Percentiles rank a stretch among this genome's conserved stretches.
Evolutionary conservation across 2,888 invertebrate species (phyloP).

Genomic region (Lagria hirta): DNA sequence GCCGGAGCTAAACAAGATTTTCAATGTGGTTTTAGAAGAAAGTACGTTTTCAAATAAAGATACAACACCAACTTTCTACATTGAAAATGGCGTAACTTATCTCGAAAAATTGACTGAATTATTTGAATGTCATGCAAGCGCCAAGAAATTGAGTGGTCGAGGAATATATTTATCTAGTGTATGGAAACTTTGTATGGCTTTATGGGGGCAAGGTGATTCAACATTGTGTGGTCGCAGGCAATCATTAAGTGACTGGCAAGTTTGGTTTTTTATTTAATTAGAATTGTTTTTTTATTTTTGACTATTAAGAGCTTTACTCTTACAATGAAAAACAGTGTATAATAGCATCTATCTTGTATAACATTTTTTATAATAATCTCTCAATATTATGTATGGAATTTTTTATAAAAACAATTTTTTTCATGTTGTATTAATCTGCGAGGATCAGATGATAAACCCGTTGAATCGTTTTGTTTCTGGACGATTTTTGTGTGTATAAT

Average conservation of each 20-base stretch:
- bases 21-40: constrained; percentile 39
- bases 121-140: constrained; percentile 35
- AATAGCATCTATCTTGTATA: too few relatives aligned
- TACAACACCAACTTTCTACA: constrained; percentile 42
- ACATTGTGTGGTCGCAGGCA: constrained; percentile 47
- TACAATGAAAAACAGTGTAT: too few relatives aligned
- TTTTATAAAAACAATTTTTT: too few relatives aligned
- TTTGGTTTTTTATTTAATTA: too few relatives aligned
- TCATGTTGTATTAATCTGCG: too few relatives aligned
- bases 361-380: too few relatives aligned
- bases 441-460: too few relatives aligned
- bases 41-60: constrained; percentile 31
- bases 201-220: constrained; percentile 80
- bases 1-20: constrained; percentile 32
- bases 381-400: too few relatives aligned
- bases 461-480: too few relatives aligned
- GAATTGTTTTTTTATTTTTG: too few relatives aligned
- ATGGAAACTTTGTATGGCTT: constrained; percentile 76
- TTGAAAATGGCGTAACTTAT: constrained; percentile 33
- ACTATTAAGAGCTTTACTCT: too few relatives aligned
- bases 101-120: constrained; percentile 37
- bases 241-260: constrained; percentile 40
- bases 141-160: constrained; percentile 34
- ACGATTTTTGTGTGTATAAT: too few relatives aligned
- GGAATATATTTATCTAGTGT: constrained; percentile 59